A percentile compares a stretch with the other conserved stretches of the same genome.
phyloP scores from a whole-genome alignment of 2,113 vertebrate genomes.

The Ptilonorhynchus violaceus region DNA sequence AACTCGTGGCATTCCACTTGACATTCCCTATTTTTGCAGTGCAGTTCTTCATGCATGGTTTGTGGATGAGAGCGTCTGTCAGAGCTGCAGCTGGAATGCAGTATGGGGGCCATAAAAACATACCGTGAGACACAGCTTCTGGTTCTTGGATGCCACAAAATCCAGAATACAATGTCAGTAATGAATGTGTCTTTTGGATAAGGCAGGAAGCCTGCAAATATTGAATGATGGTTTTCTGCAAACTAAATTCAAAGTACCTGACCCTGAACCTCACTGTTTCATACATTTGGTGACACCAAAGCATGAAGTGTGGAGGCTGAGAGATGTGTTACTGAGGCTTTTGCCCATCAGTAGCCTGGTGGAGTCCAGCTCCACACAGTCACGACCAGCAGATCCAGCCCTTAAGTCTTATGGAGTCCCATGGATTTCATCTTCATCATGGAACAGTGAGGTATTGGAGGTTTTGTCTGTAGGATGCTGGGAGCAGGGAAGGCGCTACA shows the following conservation, averaged over 20 bases:
- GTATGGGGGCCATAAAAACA: neutral
- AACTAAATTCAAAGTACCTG: neutral
- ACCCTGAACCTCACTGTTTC: neutral
- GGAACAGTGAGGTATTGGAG: neutral
- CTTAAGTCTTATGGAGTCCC: neutral
- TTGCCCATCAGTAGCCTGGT: neutral
- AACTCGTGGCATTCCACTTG: neutral
- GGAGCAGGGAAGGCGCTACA: neutral
- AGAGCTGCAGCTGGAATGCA: neutral
- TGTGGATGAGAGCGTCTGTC: neutral
- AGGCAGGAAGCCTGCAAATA: neutral
- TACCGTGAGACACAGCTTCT: neutral
- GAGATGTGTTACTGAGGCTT: neutral
- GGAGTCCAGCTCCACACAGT: neutral
- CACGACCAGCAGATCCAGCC: fast-evolving
- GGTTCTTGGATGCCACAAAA: neutral
- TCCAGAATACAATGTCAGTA: neutral
- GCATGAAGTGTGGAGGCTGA: neutral
- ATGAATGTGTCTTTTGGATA: neutral
- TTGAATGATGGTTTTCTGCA: neutral
- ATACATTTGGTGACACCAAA: neutral
- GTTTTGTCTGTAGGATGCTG: neutral
- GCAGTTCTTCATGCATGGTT: neutral
- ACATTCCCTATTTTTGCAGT: neutral
- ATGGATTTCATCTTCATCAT: neutral